phyloP scores from a whole-genome alignment of 2,113 vertebrate genomes.

The Euleptes europaea region DNA sequence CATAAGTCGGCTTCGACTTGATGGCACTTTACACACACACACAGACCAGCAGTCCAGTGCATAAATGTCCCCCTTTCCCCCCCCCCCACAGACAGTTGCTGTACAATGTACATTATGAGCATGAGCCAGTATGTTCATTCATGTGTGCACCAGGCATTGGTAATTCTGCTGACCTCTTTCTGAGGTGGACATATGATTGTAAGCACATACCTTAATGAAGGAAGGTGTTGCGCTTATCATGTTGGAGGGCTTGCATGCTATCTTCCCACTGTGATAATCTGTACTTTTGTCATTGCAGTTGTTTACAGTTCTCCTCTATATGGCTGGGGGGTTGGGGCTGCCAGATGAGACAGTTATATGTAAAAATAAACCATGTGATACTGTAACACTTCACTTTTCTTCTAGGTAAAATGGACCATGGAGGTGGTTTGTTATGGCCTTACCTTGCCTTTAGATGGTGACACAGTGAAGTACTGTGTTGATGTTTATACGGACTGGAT shows the following conservation, averaged over 20 bases:
- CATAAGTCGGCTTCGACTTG: too few relatives aligned
- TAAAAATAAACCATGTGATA: not conserved
- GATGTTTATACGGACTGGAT: slow-evolving; percentile 98
- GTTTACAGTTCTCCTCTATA: not conserved
- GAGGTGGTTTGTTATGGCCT: slow-evolving; percentile 95
- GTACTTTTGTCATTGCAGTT: not conserved
- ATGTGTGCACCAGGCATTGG: too few relatives aligned
- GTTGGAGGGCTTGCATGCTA: not conserved
- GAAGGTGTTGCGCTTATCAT: too few relatives aligned
- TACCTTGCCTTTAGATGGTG: slow-evolving; percentile 91
- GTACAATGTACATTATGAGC: not conserved
- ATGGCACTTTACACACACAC: too few relatives aligned
- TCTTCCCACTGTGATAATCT: not conserved
- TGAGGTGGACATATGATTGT: too few relatives aligned
- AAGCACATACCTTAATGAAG: too few relatives aligned
- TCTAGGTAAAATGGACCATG: slow-evolving; percentile 97
- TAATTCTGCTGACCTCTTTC: too few relatives aligned
- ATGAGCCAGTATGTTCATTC: not conserved
- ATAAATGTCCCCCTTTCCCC: not conserved
- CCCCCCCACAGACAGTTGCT: not conserved
- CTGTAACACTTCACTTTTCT: slow-evolving; percentile 42
- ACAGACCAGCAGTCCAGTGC: not conserved
- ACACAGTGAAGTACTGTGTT: slow-evolving; percentile 94
- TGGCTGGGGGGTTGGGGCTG: not conserved
- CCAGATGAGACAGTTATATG: not conserved